Evolutionary conservation across 2,888 invertebrate species (phyloP).

Genomic region (Neocrepidodera transversa): DNA sequence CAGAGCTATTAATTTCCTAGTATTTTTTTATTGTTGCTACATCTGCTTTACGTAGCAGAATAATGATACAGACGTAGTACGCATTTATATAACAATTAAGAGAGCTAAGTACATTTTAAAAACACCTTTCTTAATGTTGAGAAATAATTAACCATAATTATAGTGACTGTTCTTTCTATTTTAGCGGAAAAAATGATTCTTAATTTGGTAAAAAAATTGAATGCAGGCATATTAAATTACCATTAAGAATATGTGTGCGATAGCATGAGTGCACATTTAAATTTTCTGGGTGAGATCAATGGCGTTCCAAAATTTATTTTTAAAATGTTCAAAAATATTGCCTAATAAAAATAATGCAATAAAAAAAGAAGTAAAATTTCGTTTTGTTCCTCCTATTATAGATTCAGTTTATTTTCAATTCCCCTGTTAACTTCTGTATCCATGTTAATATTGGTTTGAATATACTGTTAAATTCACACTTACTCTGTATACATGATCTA

Average conservation of each 20-base stretch:
- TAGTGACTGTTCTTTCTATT: conserved; percentile 31
- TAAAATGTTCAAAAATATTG: not conserved
- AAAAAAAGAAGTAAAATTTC: no score
- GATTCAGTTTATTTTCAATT: no score
- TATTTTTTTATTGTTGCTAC: conserved; percentile 26
- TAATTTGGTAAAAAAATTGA: conserved; percentile 37
- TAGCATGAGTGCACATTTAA: conserved; percentile 23
- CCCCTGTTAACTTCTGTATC: no score
- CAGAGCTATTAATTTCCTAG: conserved; percentile 4
- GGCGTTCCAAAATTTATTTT: not conserved
- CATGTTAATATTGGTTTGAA: no score
- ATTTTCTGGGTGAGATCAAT: conserved; percentile 15
- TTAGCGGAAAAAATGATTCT: conserved; percentile 42
- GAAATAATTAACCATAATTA: conserved; percentile 44
- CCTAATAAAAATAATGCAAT: no score
- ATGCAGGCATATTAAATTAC: conserved; percentile 43
- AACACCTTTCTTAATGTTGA: conserved; percentile 45
- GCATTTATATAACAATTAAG: conserved; percentile 43
- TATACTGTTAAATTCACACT: no score
- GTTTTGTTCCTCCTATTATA: no score
- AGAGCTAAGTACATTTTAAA: conserved; percentile 46
- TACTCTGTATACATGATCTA: no score
- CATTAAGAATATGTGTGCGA: conserved; percentile 34
- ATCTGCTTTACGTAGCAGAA: conserved; percentile 33
- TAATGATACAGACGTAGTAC: conserved; percentile 29